Evolutionary conservation across 2,888 invertebrate species (phyloP).

Genomic region (Drosophila pseudotalamancana): DNA sequence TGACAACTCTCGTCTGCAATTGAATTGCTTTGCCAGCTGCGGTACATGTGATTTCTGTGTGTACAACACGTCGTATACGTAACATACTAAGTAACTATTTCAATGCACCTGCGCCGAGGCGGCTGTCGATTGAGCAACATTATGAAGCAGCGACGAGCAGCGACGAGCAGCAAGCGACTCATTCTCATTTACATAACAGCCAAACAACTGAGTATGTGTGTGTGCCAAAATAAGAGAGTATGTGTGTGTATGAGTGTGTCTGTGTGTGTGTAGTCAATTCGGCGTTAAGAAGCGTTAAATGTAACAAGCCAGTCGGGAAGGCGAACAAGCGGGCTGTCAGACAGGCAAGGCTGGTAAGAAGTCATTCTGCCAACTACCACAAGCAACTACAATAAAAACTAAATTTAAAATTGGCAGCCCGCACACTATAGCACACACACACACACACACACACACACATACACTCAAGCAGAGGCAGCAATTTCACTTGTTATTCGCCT

Average conservation of each 20-base stretch:
- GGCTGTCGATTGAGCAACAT: constrained; percentile 52
- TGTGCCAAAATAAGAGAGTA: constrained; percentile 24
- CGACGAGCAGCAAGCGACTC: constrained; percentile 37
- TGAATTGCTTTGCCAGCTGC: constrained; percentile 15
- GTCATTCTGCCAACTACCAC: constrained; percentile 50
- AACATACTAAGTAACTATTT: constrained; percentile 56
- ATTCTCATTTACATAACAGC: constrained; percentile 75
- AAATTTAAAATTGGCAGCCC: constrained; percentile 66
- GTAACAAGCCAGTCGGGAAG: constrained; percentile 50
- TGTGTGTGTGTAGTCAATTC: constrained; percentile 58
- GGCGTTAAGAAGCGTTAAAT: constrained; percentile 72
- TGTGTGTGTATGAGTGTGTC: constrained; percentile 30
- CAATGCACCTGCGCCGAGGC: constrained; percentile 57
- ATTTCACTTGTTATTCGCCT: constrained; percentile 68
- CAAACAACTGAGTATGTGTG: constrained; percentile 24
- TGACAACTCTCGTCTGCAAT: constrained; percentile 31
- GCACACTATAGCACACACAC: constrained; percentile 35
- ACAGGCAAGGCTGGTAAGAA: constrained; percentile 20
- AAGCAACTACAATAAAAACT: constrained; percentile 60
- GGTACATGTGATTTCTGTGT: constrained; percentile 26
- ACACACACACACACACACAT: constrained; percentile 4
- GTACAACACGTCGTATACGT: constrained; percentile 31
- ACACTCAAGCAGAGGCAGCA: constrained; percentile 38
- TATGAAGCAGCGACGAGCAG: constrained; percentile 31
- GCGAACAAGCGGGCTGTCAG: neutral